Conservation (phyloP, 2,113 vertebrate species). For the Lophochroa leadbeateri region DNA sequence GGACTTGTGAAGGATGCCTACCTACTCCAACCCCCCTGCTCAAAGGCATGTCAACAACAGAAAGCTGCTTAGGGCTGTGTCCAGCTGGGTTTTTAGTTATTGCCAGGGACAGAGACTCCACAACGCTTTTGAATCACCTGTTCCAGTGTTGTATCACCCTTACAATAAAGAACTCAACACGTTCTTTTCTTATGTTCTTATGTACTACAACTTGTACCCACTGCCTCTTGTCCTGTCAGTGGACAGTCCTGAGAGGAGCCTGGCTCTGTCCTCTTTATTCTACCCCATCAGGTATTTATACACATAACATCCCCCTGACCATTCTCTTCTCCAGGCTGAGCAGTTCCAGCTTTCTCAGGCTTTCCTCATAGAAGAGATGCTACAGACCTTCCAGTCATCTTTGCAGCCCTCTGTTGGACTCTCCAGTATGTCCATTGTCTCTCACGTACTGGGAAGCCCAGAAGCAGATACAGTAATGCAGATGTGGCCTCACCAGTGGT, state of each 20-base stretch:
- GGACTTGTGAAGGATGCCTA: not conserved
- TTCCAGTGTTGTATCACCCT: not conserved
- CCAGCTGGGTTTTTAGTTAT: not conserved
- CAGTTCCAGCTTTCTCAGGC: not conserved
- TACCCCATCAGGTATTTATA: not conserved
- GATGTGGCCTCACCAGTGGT: not conserved
- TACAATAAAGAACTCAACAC: not conserved
- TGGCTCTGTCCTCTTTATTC: not conserved
- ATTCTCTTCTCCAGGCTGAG: not conserved
- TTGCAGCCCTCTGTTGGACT: not conserved
- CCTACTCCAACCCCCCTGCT: not conserved
- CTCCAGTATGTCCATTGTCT: not conserved
- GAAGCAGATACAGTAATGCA: not conserved
- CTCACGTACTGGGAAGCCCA: not conserved
- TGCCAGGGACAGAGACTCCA: not conserved
- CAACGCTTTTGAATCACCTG: not conserved
- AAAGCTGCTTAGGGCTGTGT: not conserved
- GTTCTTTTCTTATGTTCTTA: not conserved
- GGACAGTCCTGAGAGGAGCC: not conserved
- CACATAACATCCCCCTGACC: rapidly evolving
- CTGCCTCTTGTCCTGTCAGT: not conserved
- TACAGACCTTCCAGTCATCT: not conserved
- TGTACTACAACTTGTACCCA: not conserved
- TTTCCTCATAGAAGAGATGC: not conserved
- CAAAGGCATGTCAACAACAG: not conserved